Percentiles rank a stretch among this genome's conserved stretches.
Conservation (phyloP, 2,113 vertebrate species). For the Dermatemys mawii region DNA sequence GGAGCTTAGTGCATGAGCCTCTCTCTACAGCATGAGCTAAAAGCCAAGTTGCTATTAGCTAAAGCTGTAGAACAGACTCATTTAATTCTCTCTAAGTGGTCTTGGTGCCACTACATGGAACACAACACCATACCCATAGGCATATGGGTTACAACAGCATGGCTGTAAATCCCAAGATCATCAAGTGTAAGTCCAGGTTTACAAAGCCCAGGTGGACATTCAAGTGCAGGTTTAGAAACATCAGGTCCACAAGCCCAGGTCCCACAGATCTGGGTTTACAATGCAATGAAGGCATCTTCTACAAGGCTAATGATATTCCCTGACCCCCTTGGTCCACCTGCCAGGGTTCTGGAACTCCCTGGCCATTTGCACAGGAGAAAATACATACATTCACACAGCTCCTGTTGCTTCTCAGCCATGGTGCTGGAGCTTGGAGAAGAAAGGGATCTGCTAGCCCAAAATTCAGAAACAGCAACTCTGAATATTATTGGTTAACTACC, state of each 20-base stretch:
- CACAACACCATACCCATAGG: too few relatives aligned
- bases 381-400: neutral
- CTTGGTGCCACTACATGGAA: too few relatives aligned
- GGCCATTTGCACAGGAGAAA: neutral
- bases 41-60: too few relatives aligned
- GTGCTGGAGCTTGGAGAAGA: neutral
- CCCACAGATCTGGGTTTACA: neutral
- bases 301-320: neutral
- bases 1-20: too few relatives aligned
- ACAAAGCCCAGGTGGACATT: neutral
- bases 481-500: neutral
- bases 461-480: neutral
- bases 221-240: neutral
- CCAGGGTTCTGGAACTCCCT: neutral
- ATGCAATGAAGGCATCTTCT: neutral
- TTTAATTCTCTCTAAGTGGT: too few relatives aligned
- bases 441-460: neutral
- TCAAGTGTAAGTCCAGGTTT: neutral
- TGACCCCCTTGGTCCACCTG: neutral
- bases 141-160: neutral
- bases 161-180: too few relatives aligned
- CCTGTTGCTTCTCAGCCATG: neutral
- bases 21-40: too few relatives aligned
- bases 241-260: neutral
- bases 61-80: too few relatives aligned